Evolutionary conservation across 2,888 invertebrate genomes (phyloP).

Genomic region (Steromphala cineraria): DNA sequence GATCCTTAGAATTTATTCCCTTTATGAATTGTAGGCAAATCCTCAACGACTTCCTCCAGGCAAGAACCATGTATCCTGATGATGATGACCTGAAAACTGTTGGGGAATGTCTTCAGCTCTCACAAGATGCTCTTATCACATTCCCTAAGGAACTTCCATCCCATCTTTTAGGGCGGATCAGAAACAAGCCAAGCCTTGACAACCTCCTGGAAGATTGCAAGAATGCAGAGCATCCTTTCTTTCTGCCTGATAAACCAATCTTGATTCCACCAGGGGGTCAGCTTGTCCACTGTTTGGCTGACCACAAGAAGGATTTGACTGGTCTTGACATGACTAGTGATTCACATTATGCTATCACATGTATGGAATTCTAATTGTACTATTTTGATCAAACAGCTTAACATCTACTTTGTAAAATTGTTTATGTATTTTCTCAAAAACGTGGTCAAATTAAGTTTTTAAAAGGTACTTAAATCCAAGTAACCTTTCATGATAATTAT

Average conservation of each 20-base stretch:
- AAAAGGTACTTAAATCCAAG: too few relatives aligned
- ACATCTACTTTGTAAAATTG: too few relatives aligned
- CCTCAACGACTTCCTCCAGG: slow-evolving; percentile 50
- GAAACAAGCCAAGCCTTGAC: slow-evolving; percentile 22
- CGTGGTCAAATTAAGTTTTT: too few relatives aligned
- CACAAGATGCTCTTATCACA: slow-evolving; percentile 54
- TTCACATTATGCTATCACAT: slow-evolving; percentile 52
- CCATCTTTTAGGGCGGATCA: slow-evolving; percentile 49
- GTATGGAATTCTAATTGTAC: slow-evolving; percentile 30
- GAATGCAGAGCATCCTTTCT: slow-evolving; percentile 39
- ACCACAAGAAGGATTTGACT: slow-evolving; percentile 56
- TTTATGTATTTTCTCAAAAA: too few relatives aligned
- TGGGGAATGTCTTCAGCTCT: slow-evolving; percentile 54
- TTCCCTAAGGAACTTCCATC: slow-evolving; percentile 46
- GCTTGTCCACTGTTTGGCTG: slow-evolving; percentile 57
- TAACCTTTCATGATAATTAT: too few relatives aligned
- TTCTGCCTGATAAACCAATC: slow-evolving; percentile 52
- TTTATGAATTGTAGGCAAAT: slow-evolving; percentile 51
- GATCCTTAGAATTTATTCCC: too few relatives aligned
- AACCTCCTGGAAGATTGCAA: slow-evolving; percentile 45
- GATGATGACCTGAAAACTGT: slow-evolving; percentile 50
- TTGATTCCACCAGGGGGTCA: slow-evolving; percentile 61
- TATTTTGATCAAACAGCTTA: too few relatives aligned
- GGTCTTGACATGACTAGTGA: slow-evolving; percentile 52
- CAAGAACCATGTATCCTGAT: slow-evolving; percentile 39